Evolutionary conservation across 2,888 invertebrate genomes (phyloP).

Genomic region (Papilio gigon): DNA sequence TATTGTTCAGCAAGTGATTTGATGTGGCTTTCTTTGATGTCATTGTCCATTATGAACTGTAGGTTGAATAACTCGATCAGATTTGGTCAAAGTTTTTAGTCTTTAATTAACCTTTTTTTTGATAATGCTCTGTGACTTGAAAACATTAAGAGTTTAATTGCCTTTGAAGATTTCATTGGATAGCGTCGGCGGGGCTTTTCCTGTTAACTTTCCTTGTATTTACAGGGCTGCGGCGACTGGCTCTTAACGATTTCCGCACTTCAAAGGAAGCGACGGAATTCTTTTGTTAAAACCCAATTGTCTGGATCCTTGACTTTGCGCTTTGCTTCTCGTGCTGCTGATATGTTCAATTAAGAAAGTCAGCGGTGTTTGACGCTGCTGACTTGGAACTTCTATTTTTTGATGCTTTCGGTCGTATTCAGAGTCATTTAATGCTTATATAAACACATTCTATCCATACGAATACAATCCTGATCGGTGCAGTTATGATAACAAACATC

Average conservation of each 20-base stretch:
- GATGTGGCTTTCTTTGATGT: too few relatives aligned
- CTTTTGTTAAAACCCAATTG: conserved; percentile 38
- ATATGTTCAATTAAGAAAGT: conserved; percentile 18
- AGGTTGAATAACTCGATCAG: not conserved
- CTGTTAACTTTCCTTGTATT: conserved; percentile 37
- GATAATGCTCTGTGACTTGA: conserved; percentile 1
- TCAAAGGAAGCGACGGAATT: conserved; percentile 35
- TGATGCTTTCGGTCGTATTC: not conserved
- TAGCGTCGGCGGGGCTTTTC: conserved; percentile 13
- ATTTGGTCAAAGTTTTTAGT: not conserved
- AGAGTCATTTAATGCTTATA: not conserved
- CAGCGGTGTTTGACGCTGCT: not conserved
- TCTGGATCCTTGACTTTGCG: conserved; percentile 24
- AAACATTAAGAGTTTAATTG: conserved; percentile 29
- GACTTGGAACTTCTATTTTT: conserved; percentile 2
- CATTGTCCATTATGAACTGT: not conserved
- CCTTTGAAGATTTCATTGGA: conserved; percentile 34
- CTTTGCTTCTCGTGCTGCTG: conserved; percentile 7
- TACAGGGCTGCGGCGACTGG: conserved; percentile 34
- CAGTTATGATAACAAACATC: too few relatives aligned
- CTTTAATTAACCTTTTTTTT: not conserved
- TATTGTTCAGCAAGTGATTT: too few relatives aligned
- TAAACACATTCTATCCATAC: too few relatives aligned
- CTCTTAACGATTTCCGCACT: conserved; percentile 39
- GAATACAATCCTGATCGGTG: too few relatives aligned